These are phyloP conservation scores for Athripsodes cinereus DNA, from an alignment of 2,888 invertebrate genomes.

Conservation along the genomic window DNA sequence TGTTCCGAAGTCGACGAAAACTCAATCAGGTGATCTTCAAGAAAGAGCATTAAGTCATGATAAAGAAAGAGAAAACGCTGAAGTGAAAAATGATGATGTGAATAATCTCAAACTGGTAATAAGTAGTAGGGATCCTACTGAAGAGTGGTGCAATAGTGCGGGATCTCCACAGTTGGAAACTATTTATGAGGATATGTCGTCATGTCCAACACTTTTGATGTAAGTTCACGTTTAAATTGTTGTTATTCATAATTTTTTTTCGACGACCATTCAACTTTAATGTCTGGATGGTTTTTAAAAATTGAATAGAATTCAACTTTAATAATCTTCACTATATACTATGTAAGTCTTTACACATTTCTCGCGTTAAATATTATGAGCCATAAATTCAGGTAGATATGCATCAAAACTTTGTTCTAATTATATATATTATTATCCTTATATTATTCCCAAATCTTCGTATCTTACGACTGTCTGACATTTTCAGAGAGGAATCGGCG, in stretches of 20 bases:
- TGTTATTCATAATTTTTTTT: no score
- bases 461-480: no score
- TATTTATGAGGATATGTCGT: constrained; percentile 61
- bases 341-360: no score
- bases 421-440: no score
- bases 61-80: constrained; percentile 2
- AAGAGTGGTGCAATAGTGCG: constrained; percentile 32
- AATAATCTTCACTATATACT: no score
- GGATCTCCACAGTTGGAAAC: constrained; percentile 57
- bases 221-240: constrained; percentile 13
- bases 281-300: no score
- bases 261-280: no score
- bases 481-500: constrained; percentile 18
- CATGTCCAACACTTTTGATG: constrained; percentile 39
- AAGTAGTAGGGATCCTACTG: constrained; percentile 27
- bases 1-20: constrained; percentile 52
- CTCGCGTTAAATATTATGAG: no score
- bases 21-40: neutral
- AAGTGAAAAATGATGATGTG: constrained; percentile 20
- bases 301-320: no score
- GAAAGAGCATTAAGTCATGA: neutral
- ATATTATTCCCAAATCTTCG: no score
- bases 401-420: no score
- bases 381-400: no score
- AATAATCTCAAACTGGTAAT: constrained; percentile 17